These are phyloP conservation scores for Drosophila seclusa DNA, from an alignment of 2,888 invertebrate genomes.

Conservation along the genomic window DNA sequence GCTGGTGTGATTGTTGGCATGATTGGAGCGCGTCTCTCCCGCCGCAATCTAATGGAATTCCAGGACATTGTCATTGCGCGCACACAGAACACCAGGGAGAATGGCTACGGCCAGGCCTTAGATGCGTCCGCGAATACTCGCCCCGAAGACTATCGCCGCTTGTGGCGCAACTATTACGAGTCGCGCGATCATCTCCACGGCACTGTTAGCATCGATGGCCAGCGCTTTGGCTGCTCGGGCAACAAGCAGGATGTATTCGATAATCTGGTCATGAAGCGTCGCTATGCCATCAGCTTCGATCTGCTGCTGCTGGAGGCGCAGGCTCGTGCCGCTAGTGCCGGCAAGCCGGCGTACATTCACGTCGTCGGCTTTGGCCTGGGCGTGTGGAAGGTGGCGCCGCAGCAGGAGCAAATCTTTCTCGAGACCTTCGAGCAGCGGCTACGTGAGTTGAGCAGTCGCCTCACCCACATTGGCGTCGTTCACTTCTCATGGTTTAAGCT, in stretches of 20 bases:
- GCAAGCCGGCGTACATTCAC: conserved; percentile 87
- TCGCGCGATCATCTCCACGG: conserved; percentile 68
- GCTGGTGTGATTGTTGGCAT: conserved; percentile 86
- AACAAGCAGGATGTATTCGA: conserved; percentile 81
- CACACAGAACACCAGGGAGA: conserved; percentile 85
- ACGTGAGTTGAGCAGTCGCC: conserved; percentile 85
- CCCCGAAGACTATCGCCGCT: conserved; percentile 67
- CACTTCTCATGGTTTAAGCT: conserved; percentile 88
- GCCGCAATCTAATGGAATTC: conserved; percentile 86
- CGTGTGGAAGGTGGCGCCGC: conserved; percentile 88
- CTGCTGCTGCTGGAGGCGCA: conserved; percentile 88
- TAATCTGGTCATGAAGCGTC: conserved; percentile 82
- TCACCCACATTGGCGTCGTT: conserved; percentile 87
- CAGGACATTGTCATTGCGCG: conserved; percentile 86
- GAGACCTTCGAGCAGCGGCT: conserved; percentile 88
- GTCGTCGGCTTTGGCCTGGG: conserved; percentile 89
- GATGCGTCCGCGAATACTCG: conserved; percentile 35
- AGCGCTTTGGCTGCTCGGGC: conserved; percentile 75
- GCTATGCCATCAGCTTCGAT: conserved; percentile 87
- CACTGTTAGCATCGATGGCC: conserved; percentile 61
- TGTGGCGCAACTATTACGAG: conserved; percentile 79
- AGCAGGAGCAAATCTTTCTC: conserved; percentile 88
- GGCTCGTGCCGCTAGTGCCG: conserved; percentile 85
- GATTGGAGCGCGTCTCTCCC: conserved; percentile 85
- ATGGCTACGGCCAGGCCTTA: conserved; percentile 84